Evolutionary conservation across 1,140 invertebrate species (phyloP).

Genomic region (Trissolcus basalis): DNA sequence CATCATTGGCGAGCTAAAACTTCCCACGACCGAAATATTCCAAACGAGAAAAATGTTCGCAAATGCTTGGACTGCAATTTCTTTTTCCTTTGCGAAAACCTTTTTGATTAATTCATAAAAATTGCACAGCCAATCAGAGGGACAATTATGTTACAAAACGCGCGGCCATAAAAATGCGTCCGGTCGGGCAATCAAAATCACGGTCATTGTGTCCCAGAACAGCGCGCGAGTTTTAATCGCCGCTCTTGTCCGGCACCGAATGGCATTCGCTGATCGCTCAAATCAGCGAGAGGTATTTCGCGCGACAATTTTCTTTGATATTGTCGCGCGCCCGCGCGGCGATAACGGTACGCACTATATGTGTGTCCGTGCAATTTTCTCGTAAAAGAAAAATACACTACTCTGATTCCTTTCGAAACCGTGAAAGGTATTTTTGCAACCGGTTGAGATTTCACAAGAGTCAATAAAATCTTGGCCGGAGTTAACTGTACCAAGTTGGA

Average conservation of each 20-base stretch:
- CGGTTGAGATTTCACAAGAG: slow-evolving; percentile 43
- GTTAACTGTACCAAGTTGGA: slow-evolving; percentile 32
- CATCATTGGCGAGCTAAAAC: background rate
- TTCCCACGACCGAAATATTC: slow-evolving; percentile 25
- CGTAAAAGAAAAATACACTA: slow-evolving; percentile 34
- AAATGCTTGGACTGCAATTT: no score
- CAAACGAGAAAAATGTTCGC: slow-evolving; percentile 3
- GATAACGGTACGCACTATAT: slow-evolving; percentile 19
- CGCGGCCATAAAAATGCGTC: slow-evolving; percentile 22
- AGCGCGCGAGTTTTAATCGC: background rate
- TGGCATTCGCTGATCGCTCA: background rate
- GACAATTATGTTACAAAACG: slow-evolving; percentile 26
- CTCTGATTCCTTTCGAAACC: slow-evolving; percentile 42
- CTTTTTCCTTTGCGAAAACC: slow-evolving; percentile 16
- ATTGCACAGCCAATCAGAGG: slow-evolving; percentile 10
- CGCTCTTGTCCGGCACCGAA: background rate
- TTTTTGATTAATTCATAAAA: slow-evolving; percentile 7
- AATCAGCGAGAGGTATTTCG: slow-evolving; percentile 4
- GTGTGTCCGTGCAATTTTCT: slow-evolving; percentile 32
- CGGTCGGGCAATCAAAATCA: slow-evolving; percentile 21
- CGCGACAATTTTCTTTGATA: slow-evolving; percentile 18
- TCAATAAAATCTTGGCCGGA: slow-evolving; percentile 47
- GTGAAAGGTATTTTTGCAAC: slow-evolving; percentile 52
- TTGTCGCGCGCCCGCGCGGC: slow-evolving; percentile 15
- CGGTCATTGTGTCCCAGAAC: slow-evolving; percentile 15